Conservation (phyloP, 2,888 invertebrate genomes). For the Ptilodon capucinus region DNA sequence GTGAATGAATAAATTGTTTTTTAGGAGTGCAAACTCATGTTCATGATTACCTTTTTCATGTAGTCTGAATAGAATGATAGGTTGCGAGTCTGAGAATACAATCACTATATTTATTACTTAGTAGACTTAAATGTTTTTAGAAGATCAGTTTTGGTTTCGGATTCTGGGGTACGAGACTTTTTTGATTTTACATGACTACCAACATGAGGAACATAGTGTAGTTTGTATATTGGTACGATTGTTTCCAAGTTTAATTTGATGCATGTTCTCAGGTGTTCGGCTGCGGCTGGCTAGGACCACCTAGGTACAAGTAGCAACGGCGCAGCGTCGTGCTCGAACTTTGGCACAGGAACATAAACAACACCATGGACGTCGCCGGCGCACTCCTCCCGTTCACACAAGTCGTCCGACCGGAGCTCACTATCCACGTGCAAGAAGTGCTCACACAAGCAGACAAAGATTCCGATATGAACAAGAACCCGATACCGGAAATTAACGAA, state of each 20-base stretch:
- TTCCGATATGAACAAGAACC: slow-evolving; percentile 40
- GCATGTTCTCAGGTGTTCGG: slow-evolving; percentile 81
- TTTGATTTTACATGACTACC: too few species aligned
- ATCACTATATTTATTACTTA: not conserved
- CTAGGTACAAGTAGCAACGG: slow-evolving; percentile 85
- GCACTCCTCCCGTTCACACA: slow-evolving; percentile 75
- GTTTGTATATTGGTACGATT: too few species aligned
- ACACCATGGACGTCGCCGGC: slow-evolving; percentile 80
- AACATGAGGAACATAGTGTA: too few species aligned
- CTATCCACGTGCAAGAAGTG: slow-evolving; percentile 73
- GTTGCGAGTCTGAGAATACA: not conserved
- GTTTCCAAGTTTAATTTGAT: too few species aligned
- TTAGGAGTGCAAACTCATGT: not conserved
- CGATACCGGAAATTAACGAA: slow-evolving; percentile 68
- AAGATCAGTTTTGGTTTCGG: too few species aligned
- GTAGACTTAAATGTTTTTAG: not conserved
- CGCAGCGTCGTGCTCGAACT: slow-evolving; percentile 81
- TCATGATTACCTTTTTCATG: not conserved
- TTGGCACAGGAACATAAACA: slow-evolving; percentile 81
- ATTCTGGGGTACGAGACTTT: too few species aligned
- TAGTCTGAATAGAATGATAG: not conserved
- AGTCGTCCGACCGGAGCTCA: slow-evolving; percentile 71
- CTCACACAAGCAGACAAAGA: slow-evolving; percentile 64
- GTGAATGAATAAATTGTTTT: not conserved
- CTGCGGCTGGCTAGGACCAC: slow-evolving; percentile 86